Base-by-base conservation (phyloP, 2,797 vertebrate species). In the Esox masquinongy region DNA sequence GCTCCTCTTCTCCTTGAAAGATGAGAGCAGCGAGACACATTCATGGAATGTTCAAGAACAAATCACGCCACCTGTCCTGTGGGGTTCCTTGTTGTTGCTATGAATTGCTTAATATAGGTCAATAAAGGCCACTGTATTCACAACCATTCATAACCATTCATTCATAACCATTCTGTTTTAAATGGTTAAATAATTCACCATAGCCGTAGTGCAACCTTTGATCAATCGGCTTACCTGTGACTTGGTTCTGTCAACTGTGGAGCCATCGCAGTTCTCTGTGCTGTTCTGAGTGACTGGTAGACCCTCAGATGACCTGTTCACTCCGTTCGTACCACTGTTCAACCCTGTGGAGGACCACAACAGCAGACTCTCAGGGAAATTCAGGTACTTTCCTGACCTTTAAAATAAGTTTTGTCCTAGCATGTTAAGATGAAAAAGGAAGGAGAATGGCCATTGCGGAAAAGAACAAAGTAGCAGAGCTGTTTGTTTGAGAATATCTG, bases 301-400 rank as follows among this genome's bases (percentile, higher is more conserved):
- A 26, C 72, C 70, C 5, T 82, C 80, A 0, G 74, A 79, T 29
- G 82, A 81, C 76, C 88, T 56, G 67, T 91, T 94, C 72, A 95
- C 85, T 69, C 95, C 95, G 1, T 96, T 96, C 76, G 94, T 95
- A 83, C 94, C 92, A 16, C 93, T 94, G 87, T 88, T 94, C 6
- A 93, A 89, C 84, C 92, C 95, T 95, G 81, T 0, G n/a, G 34
- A 24, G 83, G 75, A 47, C 56, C 56, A 61, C n/a, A 61, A 61
- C 8, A 61, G 56, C n/a, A 61, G 53, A 59, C 39, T 31, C 17
- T 53, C 17, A 17, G 19, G 53, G 53, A 22, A 22, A 56, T 56
- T 26, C 22, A 12, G 24, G 15, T 78, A 24, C 64, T 67, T 31
- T 34, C 31, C 15, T 66, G 24, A 67, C 5, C 5, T 34, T 34